Evolutionary conservation across 1,140 invertebrate species (phyloP).

Genomic region (Drosophila oshimai): DNA sequence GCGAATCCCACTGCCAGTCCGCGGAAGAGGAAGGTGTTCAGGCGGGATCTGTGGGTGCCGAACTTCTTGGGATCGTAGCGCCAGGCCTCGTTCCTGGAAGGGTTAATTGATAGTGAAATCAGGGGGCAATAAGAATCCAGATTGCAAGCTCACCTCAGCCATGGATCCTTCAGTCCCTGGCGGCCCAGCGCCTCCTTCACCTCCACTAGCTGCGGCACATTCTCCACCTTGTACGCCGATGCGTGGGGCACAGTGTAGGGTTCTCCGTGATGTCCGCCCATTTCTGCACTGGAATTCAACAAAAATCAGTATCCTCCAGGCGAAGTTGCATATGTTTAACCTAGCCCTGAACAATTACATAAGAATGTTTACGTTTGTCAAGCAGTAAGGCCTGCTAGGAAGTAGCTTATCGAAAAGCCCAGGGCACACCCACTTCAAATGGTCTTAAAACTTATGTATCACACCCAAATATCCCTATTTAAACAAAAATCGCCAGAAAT

Average conservation of each 20-base stretch:
- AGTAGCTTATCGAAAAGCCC: not conserved
- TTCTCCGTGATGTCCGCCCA: constrained; percentile 84
- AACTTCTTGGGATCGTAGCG: constrained; percentile 84
- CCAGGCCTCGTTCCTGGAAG: constrained; percentile 89
- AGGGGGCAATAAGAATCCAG: not conserved
- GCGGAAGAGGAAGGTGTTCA: constrained; percentile 82
- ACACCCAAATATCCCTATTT: not conserved
- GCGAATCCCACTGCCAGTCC: constrained; percentile 86
- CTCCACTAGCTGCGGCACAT: constrained; percentile 85
- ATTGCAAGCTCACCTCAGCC: constrained; percentile 86
- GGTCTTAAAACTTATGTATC: not conserved
- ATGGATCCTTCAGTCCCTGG: constrained; percentile 90
- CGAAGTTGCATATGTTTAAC: constrained; percentile 30
- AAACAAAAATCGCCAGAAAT: not conserved
- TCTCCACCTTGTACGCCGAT: constrained; percentile 89
- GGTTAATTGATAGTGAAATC: not conserved
- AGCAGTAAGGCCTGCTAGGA: not conserved
- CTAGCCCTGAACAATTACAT: constrained; percentile 57
- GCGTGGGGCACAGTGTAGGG: constrained; percentile 87
- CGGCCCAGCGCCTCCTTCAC: constrained; percentile 85
- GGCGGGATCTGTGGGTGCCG: constrained; percentile 80
- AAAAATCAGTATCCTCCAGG: constrained; percentile 1
- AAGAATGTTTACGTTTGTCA: constrained; percentile 44
- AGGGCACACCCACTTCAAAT: not conserved
- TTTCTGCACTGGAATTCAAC: constrained; percentile 55